Conservation (phyloP, 2,797 vertebrate species). For the Arvicola amphibius region DNA sequence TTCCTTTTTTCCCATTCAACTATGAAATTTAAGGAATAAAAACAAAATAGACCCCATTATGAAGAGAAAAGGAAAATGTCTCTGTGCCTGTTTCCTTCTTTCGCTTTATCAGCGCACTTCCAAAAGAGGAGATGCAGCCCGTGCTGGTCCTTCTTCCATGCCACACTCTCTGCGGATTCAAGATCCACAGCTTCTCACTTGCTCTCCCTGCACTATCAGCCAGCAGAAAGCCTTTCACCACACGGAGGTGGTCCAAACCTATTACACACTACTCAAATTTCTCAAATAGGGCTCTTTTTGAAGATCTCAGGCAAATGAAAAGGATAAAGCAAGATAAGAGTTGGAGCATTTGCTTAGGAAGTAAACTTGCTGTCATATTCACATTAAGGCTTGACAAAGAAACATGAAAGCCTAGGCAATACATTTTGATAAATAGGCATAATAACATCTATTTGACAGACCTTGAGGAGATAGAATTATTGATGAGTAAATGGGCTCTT, state of each 20-base stretch:
- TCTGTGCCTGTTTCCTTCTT: not conserved
- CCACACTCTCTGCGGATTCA: not conserved
- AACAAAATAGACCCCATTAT: not conserved
- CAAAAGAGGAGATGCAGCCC: not conserved
- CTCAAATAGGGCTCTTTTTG: not conserved
- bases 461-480: not conserved
- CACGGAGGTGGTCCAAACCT: not conserved
- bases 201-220: not conserved
- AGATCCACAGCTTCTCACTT: not conserved
- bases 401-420: not conserved
- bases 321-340: not conserved
- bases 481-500: not conserved
- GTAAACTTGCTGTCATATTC: not conserved
- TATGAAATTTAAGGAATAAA: not conserved
- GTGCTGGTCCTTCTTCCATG: not conserved
- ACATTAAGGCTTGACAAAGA: slow-evolving; percentile 20
- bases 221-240: not conserved
- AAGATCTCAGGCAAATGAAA: slow-evolving; percentile 42
- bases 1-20: not conserved
- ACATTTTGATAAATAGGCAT: not conserved
- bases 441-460: not conserved
- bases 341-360: not conserved
- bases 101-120: not conserved
- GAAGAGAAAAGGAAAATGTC: not conserved
- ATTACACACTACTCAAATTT: not conserved